phyloP scores from a whole-genome alignment of 2,113 vertebrate genomes.

The human region GRCh38 chr6:64744001-64744500 shows the following conservation, averaged over 20 bases:
- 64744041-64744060: not conserved
- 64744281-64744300: constrained; percentile 67
- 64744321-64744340: constrained; percentile 48
- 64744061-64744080: not conserved
- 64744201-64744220: not conserved
- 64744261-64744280: constrained; percentile 56
- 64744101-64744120: not conserved
- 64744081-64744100: not conserved
- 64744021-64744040: too few relatives aligned
- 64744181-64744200: not conserved
- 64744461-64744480: rapidly evolving
- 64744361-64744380: not conserved
- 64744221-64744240: constrained; percentile 53
- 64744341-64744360: constrained; percentile 47
- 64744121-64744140: not conserved
- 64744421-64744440: rapidly evolving
- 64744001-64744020: too few relatives aligned
- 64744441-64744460: not conserved
- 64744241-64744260: not conserved
- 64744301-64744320: constrained; percentile 42
- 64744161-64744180: constrained; percentile 1
- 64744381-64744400: not conserved
- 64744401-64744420: not conserved
- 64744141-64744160: not conserved
- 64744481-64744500: not conserved